Conservation (phyloP, 2,888 invertebrate species). For the Leucophora obtusa region DNA sequence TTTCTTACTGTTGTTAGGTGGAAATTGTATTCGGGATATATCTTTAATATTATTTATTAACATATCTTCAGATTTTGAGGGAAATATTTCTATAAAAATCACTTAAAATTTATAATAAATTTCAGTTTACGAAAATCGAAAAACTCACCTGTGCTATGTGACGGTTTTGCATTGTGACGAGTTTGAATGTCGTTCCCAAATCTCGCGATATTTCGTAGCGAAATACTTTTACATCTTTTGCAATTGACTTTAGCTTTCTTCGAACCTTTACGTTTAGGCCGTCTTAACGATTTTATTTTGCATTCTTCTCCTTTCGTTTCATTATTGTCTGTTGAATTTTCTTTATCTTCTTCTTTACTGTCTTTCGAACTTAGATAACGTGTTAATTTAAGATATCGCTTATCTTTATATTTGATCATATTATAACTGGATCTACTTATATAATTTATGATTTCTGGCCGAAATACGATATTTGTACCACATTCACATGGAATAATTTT, state of each 20-base stretch:
- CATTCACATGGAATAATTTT: background rate
- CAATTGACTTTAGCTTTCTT: background rate
- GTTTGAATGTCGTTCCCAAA: background rate
- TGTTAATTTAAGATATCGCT: background rate
- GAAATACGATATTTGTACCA: background rate
- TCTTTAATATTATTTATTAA: conserved; percentile 1
- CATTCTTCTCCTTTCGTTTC: background rate
- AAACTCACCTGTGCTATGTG: background rate
- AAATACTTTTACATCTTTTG: background rate
- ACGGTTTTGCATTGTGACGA: background rate
- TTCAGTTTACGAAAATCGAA: background rate
- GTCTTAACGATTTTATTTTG: background rate
- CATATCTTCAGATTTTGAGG: background rate
- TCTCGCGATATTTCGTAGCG: background rate
- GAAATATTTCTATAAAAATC: background rate
- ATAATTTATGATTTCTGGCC: background rate
- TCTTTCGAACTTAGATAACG: background rate
- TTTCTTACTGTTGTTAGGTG: conserved; percentile 20
- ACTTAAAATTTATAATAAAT: too few species aligned
- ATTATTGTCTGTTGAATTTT: background rate
- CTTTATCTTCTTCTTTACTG: background rate
- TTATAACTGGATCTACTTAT: too few species aligned
- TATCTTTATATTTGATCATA: background rate
- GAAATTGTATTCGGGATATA: conserved; percentile 1
- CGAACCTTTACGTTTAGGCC: background rate